These are phyloP conservation scores for Myiopsitta monachus DNA, from an alignment of 2,113 vertebrate genomes.

Conservation along the genomic window DNA sequence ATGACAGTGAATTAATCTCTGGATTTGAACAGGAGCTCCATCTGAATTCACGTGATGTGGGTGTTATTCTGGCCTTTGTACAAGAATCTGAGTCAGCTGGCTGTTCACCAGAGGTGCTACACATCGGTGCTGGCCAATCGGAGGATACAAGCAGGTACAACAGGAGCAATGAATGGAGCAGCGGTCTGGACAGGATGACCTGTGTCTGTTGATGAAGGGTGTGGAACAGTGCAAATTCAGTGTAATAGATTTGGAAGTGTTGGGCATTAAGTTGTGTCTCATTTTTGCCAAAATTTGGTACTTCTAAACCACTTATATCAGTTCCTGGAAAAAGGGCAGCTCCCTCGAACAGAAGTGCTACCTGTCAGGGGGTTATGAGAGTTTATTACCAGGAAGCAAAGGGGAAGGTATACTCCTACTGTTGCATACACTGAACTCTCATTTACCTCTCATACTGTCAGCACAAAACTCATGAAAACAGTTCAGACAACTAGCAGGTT, in stretches of 20 bases:
- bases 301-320: neutral
- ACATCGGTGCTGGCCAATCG: neutral
- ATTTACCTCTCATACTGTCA: neutral
- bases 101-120: neutral
- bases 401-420: neutral
- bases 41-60: neutral
- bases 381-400: neutral
- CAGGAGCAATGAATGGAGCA: neutral
- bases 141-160: accelerated
- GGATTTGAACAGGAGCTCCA: neutral
- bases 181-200: neutral
- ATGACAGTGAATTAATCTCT: neutral
- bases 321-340: neutral
- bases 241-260: neutral
- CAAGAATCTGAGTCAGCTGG: too few species aligned
- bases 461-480: neutral
- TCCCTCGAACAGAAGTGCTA: neutral
- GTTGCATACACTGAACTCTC: neutral
- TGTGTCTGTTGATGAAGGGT: neutral
- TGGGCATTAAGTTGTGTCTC: neutral
- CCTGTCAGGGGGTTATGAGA: neutral
- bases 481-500: neutral
- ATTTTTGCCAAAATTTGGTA: neutral
- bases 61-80: neutral
- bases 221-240: neutral